These are phyloP conservation scores for Pedetes capensis DNA, from an alignment of 2,113 vertebrate genomes.

Conservation along the genomic window DNA sequence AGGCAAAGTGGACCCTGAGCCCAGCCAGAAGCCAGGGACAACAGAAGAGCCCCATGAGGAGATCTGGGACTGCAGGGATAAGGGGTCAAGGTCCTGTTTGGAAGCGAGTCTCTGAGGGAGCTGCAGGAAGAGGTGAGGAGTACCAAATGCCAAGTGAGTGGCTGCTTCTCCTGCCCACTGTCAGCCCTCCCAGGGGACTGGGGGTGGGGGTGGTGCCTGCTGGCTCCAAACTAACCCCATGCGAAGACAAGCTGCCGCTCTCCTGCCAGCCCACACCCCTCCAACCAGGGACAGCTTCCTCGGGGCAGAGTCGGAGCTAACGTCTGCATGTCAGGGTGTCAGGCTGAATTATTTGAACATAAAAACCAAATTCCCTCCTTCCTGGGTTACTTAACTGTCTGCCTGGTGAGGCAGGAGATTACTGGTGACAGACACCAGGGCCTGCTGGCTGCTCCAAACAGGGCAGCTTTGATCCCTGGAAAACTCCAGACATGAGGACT, in stretches of 20 bases:
- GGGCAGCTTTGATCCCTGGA: constrained; percentile 63
- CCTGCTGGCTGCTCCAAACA: not conserved
- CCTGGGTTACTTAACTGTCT: constrained; percentile 62
- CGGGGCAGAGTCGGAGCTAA: not conserved
- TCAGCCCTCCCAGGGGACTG: not conserved
- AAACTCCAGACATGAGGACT: constrained; percentile 58
- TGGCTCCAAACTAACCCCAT: not conserved
- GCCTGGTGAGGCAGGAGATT: constrained; percentile 42
- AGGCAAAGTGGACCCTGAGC: not conserved
- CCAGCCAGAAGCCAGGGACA: not conserved
- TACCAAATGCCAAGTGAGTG: rapidly evolving
- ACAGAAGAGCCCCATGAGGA: not conserved
- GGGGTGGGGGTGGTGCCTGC: rapidly evolving
- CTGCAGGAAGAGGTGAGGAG: not conserved
- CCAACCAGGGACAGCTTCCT: not conserved
- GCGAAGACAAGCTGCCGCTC: rapidly evolving
- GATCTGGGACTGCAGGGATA: not conserved
- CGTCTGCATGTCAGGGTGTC: not conserved
- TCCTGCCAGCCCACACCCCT: not conserved
- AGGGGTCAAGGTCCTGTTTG: rapidly evolving
- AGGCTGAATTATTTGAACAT: constrained; percentile 69
- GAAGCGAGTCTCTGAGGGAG: not conserved
- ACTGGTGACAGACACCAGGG: constrained; percentile 40
- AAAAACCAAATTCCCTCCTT: constrained; percentile 62
- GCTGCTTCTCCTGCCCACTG: not conserved